A percentile compares a stretch with the other conserved stretches of the same genome.
These are phyloP conservation scores for Cremastobaeus sp. DNA, from an alignment of 2,888 invertebrate species.

Conservation along the genomic window DNA sequence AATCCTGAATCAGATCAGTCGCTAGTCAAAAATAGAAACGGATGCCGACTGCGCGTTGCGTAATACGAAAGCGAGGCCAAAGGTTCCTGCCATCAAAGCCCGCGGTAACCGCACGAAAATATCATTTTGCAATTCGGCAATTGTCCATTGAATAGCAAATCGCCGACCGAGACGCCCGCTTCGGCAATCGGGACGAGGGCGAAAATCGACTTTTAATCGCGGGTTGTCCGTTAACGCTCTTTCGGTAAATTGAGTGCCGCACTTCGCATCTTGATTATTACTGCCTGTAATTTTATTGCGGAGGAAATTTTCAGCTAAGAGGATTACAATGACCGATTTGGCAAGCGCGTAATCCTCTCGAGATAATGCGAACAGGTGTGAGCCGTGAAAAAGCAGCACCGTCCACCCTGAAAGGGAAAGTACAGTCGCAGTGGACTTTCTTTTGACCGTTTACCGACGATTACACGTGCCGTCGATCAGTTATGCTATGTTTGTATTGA, in stretches of 20 bases:
- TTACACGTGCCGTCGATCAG: conserved; percentile 54
- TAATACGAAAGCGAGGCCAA: conserved; percentile 61
- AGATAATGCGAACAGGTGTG: conserved; percentile 28
- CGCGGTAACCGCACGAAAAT: conserved; percentile 15
- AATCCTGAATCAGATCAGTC: conserved; percentile 49
- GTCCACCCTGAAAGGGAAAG: conserved; percentile 54
- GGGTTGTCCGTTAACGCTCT: too few species aligned
- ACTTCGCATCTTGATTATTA: conserved; percentile 21
- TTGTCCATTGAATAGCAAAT: too few species aligned
- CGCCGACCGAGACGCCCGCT: too few species aligned
- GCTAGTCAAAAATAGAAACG: conserved; percentile 45
- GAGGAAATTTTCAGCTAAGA: too few species aligned
- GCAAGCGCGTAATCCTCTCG: too few species aligned
- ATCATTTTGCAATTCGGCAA: conserved; percentile 1
- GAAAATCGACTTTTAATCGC: too few species aligned
- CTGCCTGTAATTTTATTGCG: too few species aligned
- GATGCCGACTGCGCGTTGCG: conserved; percentile 40
- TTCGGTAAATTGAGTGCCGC: too few species aligned
- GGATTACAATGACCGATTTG: too few species aligned
- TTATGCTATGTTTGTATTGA: conserved; percentile 38
- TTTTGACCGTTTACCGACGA: conserved; percentile 45
- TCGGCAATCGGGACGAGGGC: too few species aligned
- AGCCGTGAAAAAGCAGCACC: conserved; percentile 20
- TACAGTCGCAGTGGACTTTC: conserved; percentile 47
- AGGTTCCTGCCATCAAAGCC: conserved; percentile 57